A percentile compares a stretch with the other conserved stretches of the same genome.
These are phyloP conservation scores for Caenorhabditis drosophilae DNA, from an alignment of 2,888 invertebrate genomes.

Conservation along the genomic window DNA sequence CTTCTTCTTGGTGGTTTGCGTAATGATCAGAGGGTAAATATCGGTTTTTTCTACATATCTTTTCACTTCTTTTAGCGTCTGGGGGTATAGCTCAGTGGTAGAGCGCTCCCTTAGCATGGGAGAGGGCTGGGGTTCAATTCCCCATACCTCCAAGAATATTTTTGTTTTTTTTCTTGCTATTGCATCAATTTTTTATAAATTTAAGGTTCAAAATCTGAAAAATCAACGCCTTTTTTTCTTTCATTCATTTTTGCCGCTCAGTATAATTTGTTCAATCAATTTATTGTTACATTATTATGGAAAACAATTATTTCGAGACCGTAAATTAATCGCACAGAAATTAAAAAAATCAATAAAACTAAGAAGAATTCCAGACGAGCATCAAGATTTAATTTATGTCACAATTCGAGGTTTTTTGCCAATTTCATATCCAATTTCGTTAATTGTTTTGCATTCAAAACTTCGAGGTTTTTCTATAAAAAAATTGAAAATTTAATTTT, in stretches of 20 bases:
- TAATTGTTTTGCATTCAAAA: conserved; percentile 12
- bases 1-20: too few species aligned
- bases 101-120: conserved; percentile 61
- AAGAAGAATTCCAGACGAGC: neutral
- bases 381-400: conserved; percentile 10
- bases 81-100: conserved; percentile 60
- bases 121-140: conserved; percentile 57
- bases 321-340: neutral
- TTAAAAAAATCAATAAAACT: neutral
- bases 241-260: neutral
- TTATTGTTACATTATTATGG: neutral
- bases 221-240: neutral
- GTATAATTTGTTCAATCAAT: neutral
- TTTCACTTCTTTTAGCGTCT: too few species aligned
- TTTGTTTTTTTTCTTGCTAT: conserved; percentile 3
- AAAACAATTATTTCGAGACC: neutral
- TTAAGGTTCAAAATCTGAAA: neutral
- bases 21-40: too few species aligned
- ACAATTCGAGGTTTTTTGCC: conserved; percentile 11
- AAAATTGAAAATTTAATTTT: neutral
- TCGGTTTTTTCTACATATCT: too few species aligned
- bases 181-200: too few species aligned
- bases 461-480: conserved; percentile 14
- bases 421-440: conserved; percentile 14
- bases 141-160: conserved; percentile 47